Percentiles rank a stretch among this genome's conserved stretches.
phyloP scores from a whole-genome alignment of 2,888 invertebrate genomes.

The Trissolcus brochymenae region DNA sequence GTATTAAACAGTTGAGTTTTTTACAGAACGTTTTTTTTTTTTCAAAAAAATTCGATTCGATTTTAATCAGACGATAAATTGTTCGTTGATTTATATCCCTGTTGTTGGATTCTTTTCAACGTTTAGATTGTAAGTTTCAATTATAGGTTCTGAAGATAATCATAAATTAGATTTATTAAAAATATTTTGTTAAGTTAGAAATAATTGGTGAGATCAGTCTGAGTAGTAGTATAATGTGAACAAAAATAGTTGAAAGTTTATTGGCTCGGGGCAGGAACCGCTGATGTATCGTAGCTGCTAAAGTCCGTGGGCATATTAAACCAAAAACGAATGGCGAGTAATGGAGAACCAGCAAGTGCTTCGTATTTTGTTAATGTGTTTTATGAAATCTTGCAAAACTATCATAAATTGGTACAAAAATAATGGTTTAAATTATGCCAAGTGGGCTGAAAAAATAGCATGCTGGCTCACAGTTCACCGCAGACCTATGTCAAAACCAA shows the following conservation, averaged over 20 bases:
- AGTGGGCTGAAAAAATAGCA: not conserved
- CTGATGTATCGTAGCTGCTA: conserved; percentile 44
- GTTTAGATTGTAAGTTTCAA: not conserved
- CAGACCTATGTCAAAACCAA: too few relatives aligned
- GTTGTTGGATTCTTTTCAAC: conserved; percentile 1
- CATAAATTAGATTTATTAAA: not conserved
- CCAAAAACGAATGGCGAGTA: conserved; percentile 37
- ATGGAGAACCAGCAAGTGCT: conserved; percentile 28
- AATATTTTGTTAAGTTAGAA: not conserved
- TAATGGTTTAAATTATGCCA: conserved; percentile 5
- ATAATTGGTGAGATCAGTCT: too few relatives aligned
- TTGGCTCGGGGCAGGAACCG: conserved; percentile 31
- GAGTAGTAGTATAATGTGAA: too few relatives aligned
- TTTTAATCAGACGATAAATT: conserved; percentile 13
- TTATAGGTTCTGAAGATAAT: not conserved
- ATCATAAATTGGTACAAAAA: conserved; percentile 17
- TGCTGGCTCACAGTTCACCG: not conserved
- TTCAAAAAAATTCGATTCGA: too few relatives aligned
- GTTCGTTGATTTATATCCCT: conserved; percentile 4
- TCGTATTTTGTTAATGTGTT: conserved; percentile 35
- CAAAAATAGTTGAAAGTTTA: conserved; percentile 7
- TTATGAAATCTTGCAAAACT: conserved; percentile 39
- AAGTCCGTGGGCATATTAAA: conserved; percentile 30
- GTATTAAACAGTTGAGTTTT: conserved; percentile 24
- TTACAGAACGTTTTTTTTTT: conserved; percentile 12